Evolutionary conservation across 1,140 invertebrate species (phyloP).

Genomic region (Pseudobourletiella spinata): DNA sequence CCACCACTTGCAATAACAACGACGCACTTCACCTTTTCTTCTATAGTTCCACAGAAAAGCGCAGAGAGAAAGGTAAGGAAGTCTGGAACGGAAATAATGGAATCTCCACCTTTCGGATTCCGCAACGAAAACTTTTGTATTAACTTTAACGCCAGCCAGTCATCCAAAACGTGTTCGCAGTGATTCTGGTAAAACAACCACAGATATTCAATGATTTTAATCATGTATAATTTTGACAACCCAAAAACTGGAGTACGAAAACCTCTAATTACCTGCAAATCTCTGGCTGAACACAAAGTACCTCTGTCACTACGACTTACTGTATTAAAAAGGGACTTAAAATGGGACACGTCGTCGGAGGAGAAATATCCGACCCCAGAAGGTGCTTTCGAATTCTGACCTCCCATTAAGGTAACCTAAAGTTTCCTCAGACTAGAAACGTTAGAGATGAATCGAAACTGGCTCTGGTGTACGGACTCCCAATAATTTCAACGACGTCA

Average conservation of each 20-base stretch:
- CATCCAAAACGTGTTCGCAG: constrained; percentile 28
- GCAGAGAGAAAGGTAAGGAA: constrained; percentile 25
- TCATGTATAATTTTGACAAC: neutral
- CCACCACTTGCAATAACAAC: neutral
- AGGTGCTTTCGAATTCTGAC: constrained; percentile 24
- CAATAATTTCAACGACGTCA: too few relatives aligned
- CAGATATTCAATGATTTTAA: neutral
- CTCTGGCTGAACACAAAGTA: constrained; percentile 13
- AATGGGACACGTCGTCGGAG: constrained; percentile 12
- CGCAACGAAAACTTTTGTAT: constrained; percentile 15
- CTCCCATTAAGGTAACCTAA: too few relatives aligned
- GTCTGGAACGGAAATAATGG: constrained; percentile 11
- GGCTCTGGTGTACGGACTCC: too few relatives aligned
- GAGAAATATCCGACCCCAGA: constrained; percentile 10
- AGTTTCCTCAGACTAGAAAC: too few relatives aligned
- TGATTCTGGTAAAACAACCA: constrained; percentile 14
- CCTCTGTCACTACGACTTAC: constrained; percentile 10
- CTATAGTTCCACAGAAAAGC: constrained; percentile 16
- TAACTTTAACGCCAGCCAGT: constrained; percentile 27
- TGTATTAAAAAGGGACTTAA: constrained; percentile 20
- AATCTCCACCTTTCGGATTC: constrained; percentile 18
- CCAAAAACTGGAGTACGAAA: neutral
- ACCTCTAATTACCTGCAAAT: constrained; percentile 13
- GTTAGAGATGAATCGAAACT: too few relatives aligned
- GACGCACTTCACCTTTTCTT: constrained; percentile 30